Evolutionary conservation across 2,797 vertebrate genomes (phyloP).

Genomic region (Pogoniulus pusillus): DNA sequence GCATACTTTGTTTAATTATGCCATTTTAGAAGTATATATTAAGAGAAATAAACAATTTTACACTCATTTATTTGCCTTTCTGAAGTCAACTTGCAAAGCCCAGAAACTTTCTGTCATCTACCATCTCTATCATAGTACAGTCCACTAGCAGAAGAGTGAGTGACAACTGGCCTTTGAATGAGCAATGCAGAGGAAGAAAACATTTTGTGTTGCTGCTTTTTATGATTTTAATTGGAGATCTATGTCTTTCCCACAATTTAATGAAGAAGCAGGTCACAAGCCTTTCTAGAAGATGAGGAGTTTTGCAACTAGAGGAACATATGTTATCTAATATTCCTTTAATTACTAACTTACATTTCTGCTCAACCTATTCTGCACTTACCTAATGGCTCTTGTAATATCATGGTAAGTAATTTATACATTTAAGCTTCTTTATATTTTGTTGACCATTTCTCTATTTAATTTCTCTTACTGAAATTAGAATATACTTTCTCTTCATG

Average conservation of each 20-base stretch:
- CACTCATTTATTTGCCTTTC: neutral
- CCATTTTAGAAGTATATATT: neutral
- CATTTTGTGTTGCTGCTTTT: neutral
- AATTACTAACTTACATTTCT: neutral
- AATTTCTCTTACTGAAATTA: neutral
- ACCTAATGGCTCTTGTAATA: neutral
- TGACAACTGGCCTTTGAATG: neutral
- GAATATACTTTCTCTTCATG: neutral
- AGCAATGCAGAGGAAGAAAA: neutral
- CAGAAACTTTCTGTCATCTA: neutral
- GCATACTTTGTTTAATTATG: neutral
- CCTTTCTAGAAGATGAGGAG: fast-evolving
- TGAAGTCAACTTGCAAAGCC: neutral
- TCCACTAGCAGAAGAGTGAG: neutral
- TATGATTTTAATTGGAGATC: neutral
- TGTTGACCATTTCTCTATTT: neutral
- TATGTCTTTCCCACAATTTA: neutral
- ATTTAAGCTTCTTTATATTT: neutral
- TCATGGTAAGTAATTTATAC: neutral
- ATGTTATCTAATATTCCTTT: neutral
- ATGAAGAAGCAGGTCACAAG: fast-evolving
- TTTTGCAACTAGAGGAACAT: neutral
- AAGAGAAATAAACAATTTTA: neutral
- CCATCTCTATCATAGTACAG: neutral
- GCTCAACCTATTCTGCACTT: neutral